Conservation (phyloP, 2,888 invertebrate species). For the Apamea anceps region DNA sequence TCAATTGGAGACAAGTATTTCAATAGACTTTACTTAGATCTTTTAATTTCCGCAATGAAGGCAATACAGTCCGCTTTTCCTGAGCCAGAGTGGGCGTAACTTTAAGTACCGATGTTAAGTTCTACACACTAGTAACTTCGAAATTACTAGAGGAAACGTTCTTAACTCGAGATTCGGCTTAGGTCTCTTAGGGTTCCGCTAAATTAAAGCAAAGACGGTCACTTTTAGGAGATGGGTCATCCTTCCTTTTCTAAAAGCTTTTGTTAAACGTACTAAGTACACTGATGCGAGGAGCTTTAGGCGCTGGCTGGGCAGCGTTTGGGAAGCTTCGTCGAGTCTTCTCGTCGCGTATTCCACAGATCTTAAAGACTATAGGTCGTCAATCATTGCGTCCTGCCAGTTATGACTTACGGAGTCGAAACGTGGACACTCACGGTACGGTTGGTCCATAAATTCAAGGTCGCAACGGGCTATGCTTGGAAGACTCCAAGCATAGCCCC, state of each 20-base stretch:
- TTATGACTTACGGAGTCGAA: no score
- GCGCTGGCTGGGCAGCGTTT: no score
- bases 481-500: no score
- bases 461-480: no score
- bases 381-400: no score
- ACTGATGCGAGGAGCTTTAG: no score
- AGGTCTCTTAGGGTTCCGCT: background rate
- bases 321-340: no score
- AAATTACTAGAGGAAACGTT: conserved; percentile 1
- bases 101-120: conserved; percentile 6
- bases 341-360: no score
- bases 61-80: background rate
- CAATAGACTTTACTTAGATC: background rate
- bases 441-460: no score
- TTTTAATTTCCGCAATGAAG: background rate
- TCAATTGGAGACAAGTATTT: background rate
- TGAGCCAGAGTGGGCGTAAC: background rate
- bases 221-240: background rate
- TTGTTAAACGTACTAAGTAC: background rate
- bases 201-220: conserved; percentile 4
- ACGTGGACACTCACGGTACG: no score
- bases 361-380: no score
- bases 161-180: background rate
- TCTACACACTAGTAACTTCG: background rate
- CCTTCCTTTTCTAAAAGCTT: conserved; percentile 3